Conservation (phyloP, 2,113 vertebrate species). For the Morone saxatilis region DNA sequence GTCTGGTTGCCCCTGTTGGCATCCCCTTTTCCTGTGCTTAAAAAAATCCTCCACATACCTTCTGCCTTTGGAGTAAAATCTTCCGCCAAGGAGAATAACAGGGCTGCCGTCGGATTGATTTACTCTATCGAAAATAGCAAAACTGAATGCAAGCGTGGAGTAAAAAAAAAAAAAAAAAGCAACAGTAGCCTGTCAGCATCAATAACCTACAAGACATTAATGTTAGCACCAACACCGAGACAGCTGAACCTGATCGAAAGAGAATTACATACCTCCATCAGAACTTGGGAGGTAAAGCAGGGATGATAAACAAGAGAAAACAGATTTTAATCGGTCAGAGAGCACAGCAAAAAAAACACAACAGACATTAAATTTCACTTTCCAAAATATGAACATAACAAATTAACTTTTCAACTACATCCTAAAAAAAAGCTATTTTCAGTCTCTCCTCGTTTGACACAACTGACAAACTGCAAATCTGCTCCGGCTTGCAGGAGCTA, state of each 20-base stretch:
- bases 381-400: conserved; percentile 17
- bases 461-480: conserved; percentile 31
- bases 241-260: conserved; percentile 20
- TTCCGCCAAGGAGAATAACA: conserved; percentile 31
- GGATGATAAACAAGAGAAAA: conserved; percentile 10
- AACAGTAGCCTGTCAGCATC: conserved; percentile 28
- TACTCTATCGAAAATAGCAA: conserved; percentile 41
- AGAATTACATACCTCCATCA: conserved; percentile 41
- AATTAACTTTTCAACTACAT: conserved; percentile 1
- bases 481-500: conserved; percentile 21
- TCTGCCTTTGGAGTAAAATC: conserved; percentile 35
- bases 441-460: not conserved
- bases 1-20: conserved; percentile 17
- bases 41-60: conserved; percentile 19
- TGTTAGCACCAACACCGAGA: conserved; percentile 12
- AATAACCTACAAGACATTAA: conserved; percentile 31
- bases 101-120: conserved; percentile 32
- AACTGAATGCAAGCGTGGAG: conserved; percentile 27
- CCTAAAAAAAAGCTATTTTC: conserved; percentile 8
- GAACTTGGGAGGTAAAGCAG: conserved; percentile 16
- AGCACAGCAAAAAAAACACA: not conserved
- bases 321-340: not conserved
- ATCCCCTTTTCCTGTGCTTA: conserved; percentile 14
- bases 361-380: not conserved
- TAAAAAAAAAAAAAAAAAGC: conserved; percentile 20